These are phyloP conservation scores for Macrosteles quadrilineatus DNA, from an alignment of 1,140 invertebrate species.

Conservation along the genomic window DNA sequence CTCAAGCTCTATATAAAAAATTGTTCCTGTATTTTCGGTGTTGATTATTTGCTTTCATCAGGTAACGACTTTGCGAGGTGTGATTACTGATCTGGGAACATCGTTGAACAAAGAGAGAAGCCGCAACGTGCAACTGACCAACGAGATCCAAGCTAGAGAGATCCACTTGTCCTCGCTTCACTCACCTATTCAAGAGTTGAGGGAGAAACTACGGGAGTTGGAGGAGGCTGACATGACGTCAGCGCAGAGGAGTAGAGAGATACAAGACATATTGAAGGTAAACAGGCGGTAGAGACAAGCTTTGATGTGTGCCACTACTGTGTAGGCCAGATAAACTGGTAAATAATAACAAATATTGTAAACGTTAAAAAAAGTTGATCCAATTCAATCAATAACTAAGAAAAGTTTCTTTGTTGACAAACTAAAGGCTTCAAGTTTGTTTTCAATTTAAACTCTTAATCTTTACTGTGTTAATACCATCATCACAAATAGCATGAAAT, in stretches of 20 bases:
- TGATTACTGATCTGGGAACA: slow-evolving; percentile 3
- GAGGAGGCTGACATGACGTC: slow-evolving; percentile 47
- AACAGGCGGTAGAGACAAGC: slow-evolving; percentile 13
- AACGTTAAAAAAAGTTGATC: background rate
- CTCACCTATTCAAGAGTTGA: slow-evolving; percentile 37
- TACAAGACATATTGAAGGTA: slow-evolving; percentile 52
- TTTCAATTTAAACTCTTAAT: background rate
- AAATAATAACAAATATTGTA: background rate
- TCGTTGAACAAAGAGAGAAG: slow-evolving; percentile 6
- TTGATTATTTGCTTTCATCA: too few relatives aligned
- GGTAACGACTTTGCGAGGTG: background rate
- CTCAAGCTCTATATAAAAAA: too few relatives aligned
- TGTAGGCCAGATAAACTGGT: background rate
- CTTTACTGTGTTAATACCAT: too few relatives aligned
- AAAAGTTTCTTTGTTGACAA: background rate
- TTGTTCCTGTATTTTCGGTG: too few relatives aligned
- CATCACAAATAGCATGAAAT: too few relatives aligned
- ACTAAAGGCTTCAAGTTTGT: background rate
- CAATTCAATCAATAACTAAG: background rate
- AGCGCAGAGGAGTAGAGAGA: slow-evolving; percentile 47
- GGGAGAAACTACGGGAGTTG: slow-evolving; percentile 45
- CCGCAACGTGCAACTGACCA: background rate
- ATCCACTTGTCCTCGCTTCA: background rate
- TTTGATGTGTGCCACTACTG: background rate
- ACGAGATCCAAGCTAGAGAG: slow-evolving; percentile 7